These are phyloP conservation scores for Uloborus plumipes DNA, from an alignment of 2,888 invertebrate species.

Conservation along the genomic window DNA sequence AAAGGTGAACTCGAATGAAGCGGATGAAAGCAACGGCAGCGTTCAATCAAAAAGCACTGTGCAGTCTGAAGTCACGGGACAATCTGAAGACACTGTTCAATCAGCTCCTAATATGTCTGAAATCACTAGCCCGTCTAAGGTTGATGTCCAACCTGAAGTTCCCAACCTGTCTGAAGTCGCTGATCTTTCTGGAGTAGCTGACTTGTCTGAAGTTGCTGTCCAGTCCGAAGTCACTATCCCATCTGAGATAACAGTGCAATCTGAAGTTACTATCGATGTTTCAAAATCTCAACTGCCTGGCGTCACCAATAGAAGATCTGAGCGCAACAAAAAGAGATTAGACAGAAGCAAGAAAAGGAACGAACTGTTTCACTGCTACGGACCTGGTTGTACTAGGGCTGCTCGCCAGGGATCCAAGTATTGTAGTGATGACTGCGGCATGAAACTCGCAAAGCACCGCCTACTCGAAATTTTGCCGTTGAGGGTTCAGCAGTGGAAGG, in stretches of 20 bases:
- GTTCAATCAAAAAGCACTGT: neutral
- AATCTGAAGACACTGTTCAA: neutral
- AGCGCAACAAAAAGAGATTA: neutral
- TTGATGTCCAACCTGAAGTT: neutral
- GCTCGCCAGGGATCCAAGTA: constrained; percentile 36
- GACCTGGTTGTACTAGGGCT: constrained; percentile 27
- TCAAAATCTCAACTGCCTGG: neutral
- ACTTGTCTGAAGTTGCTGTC: too few species aligned
- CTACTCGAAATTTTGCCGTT: constrained; percentile 35
- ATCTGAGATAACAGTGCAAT: neutral
- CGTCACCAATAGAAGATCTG: neutral
- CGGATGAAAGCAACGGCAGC: too few species aligned
- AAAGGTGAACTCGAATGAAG: neutral
- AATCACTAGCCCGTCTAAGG: neutral
- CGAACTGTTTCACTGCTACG: constrained; percentile 21
- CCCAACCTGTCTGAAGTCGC: too few species aligned
- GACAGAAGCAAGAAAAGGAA: neutral
- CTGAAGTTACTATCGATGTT: neutral
- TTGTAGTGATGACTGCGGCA: constrained; percentile 35
- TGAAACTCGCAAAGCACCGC: constrained; percentile 18
- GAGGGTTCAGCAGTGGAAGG: constrained; percentile 24
- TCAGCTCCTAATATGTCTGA: too few species aligned
- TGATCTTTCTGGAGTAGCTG: too few species aligned
- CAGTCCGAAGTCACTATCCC: neutral
- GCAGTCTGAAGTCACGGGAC: neutral